Conservation (phyloP, 2,113 vertebrate species). For the Natator depressus region DNA sequence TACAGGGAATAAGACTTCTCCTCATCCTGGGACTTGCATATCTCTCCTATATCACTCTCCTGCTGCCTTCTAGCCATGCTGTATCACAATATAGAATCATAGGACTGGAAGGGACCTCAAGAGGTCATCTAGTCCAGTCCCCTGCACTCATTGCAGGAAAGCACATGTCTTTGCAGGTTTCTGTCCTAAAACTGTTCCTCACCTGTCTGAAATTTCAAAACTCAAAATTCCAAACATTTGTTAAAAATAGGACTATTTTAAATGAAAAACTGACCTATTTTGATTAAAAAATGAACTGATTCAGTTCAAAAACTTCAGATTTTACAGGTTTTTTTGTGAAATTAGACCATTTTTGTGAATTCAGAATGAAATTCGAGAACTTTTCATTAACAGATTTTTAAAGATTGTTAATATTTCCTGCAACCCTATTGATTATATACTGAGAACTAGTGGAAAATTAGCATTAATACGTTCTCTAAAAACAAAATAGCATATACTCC, state of each 20-base stretch:
- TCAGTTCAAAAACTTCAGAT: neutral
- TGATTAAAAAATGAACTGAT: neutral
- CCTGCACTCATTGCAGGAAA: no score
- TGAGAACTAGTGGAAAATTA: neutral
- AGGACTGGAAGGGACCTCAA: no score
- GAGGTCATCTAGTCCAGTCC: no score
- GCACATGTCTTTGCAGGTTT: neutral
- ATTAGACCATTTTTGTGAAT: neutral
- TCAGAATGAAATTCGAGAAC: neutral
- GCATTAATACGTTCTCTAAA: neutral
- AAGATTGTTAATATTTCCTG: neutral
- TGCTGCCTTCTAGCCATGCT: no score
- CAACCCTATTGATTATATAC: neutral
- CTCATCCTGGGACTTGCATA: no score
- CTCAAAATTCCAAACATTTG: rapidly evolving
- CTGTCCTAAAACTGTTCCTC: neutral
- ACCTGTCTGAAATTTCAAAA: neutral
- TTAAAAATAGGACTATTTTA: neutral
- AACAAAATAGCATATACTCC: conserved; percentile 3
- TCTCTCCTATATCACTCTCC: no score
- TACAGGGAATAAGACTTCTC: no score
- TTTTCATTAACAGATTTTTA: neutral
- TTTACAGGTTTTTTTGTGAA: neutral
- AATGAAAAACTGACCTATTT: neutral
- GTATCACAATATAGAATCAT: neutral